Evolutionary conservation across 2,888 invertebrate genomes (phyloP), one percentile per base, ranked within the genome.

Genomic region (Polydrusus cervinus): DNA sequence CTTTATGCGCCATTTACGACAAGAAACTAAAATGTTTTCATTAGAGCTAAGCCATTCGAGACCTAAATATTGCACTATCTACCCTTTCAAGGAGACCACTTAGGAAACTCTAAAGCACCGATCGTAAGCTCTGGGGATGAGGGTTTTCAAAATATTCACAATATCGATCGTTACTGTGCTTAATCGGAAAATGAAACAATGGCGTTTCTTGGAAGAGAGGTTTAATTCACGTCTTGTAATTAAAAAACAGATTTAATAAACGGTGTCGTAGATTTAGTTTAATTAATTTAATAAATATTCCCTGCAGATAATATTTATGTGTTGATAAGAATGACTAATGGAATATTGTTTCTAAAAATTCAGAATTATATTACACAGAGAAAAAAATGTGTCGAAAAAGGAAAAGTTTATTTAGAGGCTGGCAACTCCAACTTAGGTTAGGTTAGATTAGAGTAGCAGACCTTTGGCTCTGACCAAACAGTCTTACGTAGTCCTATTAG

Each of bases 1-100:
- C 70, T 74, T 74, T 65, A 65, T 62, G 51, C 30, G 47, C 10
- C 40, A 57, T 55, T 16, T 57, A 55, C 62, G 55, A 45, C 30
- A 25, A 55, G 69, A 47, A 60, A 38, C 66, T 40, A 51, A 69
- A 71, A 75, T 66, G 71, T 70, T 75, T 75, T 71, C 70, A 75
- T 75, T 75, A 75, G 61, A 71, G 53, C 49, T 75, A 61, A 67
- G 49, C 64, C 64, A 62, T 74, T 53, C 18, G 65, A 51, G 67
- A 71, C 53, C 60, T 61, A 70, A 70, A 64, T 75, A 75, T 71
- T 71, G 71, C 71, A 65, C 75, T 66, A 75, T 75, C 75, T 75
- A 75, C 62, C 66, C 66, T 70, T 61, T 71, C 71, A 67, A 75
- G 70, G 47, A 45, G 67, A 57, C 70, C 75, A 71, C 75, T 75